Percentiles rank a stretch among this genome's conserved stretches.
Evolutionary conservation across 1,140 invertebrate genomes (phyloP).

Genomic region (Zeugodacus cucurbitae): DNA sequence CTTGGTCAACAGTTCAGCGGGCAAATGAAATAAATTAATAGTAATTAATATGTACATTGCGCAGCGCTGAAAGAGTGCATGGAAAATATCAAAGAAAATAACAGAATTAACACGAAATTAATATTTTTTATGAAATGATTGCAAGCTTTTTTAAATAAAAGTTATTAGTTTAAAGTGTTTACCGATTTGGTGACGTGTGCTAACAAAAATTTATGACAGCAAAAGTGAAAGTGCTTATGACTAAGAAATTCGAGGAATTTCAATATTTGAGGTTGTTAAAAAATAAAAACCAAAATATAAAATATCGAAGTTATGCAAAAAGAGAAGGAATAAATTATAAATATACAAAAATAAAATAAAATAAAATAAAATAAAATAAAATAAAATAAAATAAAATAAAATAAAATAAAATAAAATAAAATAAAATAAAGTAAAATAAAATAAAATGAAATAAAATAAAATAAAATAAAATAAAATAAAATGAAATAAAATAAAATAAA

Average conservation of each 20-base stretch:
- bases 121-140: not conserved
- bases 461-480: not conserved
- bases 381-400: not conserved
- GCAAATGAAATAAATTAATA: not conserved
- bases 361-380: not conserved
- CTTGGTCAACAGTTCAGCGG: constrained; percentile 21
- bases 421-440: not conserved
- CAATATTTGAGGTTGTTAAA: not conserved
- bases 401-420: not conserved
- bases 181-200: not conserved
- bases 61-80: not conserved
- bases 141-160: not conserved
- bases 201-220: not conserved
- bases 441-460: not conserved
- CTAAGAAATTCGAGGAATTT: not conserved
- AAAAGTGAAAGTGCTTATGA: not conserved
- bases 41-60: not conserved
- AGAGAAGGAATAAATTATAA: not conserved
- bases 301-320: not conserved
- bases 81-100: not conserved
- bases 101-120: not conserved
- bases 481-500: not conserved
- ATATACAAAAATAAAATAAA: not conserved
- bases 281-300: not conserved
- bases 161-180: not conserved